Evolutionary conservation across 2,797 vertebrate genomes (phyloP).

Genomic region (Bryconaethiops microstoma): DNA sequence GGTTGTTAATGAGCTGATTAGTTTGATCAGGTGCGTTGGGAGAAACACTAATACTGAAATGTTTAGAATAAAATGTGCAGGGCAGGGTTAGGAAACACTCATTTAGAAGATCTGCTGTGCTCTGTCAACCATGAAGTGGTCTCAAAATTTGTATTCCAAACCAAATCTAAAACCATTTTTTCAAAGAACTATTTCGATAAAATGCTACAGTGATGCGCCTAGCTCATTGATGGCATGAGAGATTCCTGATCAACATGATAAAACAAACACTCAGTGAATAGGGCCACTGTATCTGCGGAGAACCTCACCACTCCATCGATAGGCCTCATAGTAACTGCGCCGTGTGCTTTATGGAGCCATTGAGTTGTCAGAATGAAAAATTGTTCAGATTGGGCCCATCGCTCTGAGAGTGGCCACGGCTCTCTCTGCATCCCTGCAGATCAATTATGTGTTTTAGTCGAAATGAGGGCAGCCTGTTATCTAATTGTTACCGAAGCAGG

Average conservation of each 20-base stretch:
- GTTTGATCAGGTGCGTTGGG: no score
- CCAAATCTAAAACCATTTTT: not conserved
- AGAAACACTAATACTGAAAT: no score
- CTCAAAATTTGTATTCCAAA: not conserved
- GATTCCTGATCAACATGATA: conserved; percentile 36
- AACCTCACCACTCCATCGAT: conserved; percentile 10
- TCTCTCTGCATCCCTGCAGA: conserved; percentile 14
- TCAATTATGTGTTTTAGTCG: conserved; percentile 31
- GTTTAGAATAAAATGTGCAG: no score
- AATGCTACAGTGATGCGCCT: conserved; percentile 22
- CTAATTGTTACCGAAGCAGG: conserved; percentile 30
- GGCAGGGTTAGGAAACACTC: not conserved
- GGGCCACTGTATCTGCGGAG: conserved; percentile 18
- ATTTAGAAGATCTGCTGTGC: not conserved
- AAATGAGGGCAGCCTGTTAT: conserved; percentile 20
- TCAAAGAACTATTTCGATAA: conserved; percentile 11
- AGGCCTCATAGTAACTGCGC: conserved; percentile 27
- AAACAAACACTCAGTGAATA: conserved; percentile 14
- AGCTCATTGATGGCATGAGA: conserved; percentile 20
- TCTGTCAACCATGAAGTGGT: not conserved
- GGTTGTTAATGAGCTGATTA: no score
- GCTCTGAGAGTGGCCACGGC: conserved; percentile 36
- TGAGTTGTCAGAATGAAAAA: conserved; percentile 51
- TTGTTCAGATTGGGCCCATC: conserved; percentile 42
- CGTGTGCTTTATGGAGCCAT: conserved; percentile 21